These are phyloP conservation scores for Poeciliopsis infans DNA, from an alignment of 2,797 vertebrate species.

Conservation along the genomic window DNA sequence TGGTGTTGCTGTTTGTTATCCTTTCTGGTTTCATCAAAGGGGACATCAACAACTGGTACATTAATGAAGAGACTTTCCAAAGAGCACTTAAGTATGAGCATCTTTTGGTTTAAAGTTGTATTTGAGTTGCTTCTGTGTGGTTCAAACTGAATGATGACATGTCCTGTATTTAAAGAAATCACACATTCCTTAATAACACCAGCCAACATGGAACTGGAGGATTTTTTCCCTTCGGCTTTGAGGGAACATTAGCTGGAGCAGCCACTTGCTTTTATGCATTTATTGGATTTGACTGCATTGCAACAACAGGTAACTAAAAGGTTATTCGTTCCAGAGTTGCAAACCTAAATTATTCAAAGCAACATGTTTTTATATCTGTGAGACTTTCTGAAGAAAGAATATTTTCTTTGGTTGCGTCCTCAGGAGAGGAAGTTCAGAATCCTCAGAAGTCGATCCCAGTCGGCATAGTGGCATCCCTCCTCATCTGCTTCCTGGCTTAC, in stretches of 20 bases:
- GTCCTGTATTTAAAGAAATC: constrained; percentile 51
- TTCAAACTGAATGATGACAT: constrained; percentile 2
- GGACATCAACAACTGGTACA: constrained; percentile 82
- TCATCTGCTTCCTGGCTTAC: constrained; percentile 89
- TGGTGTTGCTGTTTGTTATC: constrained; percentile 85
- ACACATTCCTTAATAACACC: constrained; percentile 60
- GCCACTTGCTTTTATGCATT: constrained; percentile 92
- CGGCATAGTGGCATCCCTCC: constrained; percentile 84
- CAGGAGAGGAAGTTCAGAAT: constrained; percentile 88
- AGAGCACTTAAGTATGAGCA: constrained; percentile 32
- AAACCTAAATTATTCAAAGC: background rate
- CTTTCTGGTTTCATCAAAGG: constrained; percentile 86
- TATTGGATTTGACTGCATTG: constrained; percentile 92
- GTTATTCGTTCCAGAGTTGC: background rate
- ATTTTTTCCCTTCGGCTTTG: constrained; percentile 88
- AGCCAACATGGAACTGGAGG: constrained; percentile 67
- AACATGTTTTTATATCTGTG: background rate
- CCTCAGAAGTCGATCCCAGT: constrained; percentile 87
- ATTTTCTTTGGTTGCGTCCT: constrained; percentile 18
- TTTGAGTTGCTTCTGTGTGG: background rate
- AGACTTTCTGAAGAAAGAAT: background rate
- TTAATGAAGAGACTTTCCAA: constrained; percentile 67
- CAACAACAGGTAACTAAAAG: constrained; percentile 81
- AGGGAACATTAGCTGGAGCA: constrained; percentile 88
- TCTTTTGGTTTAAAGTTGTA: background rate